Percentiles rank a stretch among this genome's conserved stretches.
phyloP scores from a whole-genome alignment of 2,113 vertebrate genomes.

The Eublepharis macularius region DNA sequence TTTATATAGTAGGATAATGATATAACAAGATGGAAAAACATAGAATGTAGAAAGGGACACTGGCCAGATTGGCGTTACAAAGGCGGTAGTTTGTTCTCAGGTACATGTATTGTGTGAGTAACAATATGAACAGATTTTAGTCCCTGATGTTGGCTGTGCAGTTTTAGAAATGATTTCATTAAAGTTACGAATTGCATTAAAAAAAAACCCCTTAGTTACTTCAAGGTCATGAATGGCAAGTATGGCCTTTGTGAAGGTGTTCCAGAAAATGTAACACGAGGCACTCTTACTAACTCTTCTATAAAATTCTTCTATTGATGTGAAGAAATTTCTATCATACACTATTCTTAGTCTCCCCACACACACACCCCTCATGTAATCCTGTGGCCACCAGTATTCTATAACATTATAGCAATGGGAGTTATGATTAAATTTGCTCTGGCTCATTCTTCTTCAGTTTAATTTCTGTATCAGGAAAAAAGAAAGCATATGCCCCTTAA shows the following conservation, averaged over 20 bases:
- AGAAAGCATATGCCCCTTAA: background rate
- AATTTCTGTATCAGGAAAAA: background rate
- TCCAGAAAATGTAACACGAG: background rate
- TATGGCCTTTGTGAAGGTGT: slow-evolving; percentile 10
- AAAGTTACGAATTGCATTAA: background rate
- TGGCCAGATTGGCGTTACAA: background rate
- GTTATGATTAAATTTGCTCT: background rate
- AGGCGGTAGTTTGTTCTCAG: slow-evolving; percentile 17
- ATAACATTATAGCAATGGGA: background rate
- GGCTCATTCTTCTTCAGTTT: background rate
- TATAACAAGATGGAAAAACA: too few species aligned
- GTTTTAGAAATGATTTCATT: slow-evolving; percentile 40
- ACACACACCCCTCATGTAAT: too few species aligned
- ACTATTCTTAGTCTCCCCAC: background rate
- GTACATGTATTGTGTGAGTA: slow-evolving; percentile 19
- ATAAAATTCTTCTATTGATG: background rate
- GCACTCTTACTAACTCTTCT: fast-evolving
- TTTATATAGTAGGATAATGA: too few species aligned
- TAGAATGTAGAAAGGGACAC: slow-evolving; percentile 15
- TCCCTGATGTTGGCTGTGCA: background rate
- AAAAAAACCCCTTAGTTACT: slow-evolving; percentile 9
- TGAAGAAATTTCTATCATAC: background rate
- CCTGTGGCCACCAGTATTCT: background rate
- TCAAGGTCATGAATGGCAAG: slow-evolving; percentile 5
- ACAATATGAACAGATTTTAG: background rate